Evolutionary conservation across 2,888 invertebrate genomes (phyloP), one percentile per base, ranked within the genome.

Genomic region (Macropis europaea): DNA sequence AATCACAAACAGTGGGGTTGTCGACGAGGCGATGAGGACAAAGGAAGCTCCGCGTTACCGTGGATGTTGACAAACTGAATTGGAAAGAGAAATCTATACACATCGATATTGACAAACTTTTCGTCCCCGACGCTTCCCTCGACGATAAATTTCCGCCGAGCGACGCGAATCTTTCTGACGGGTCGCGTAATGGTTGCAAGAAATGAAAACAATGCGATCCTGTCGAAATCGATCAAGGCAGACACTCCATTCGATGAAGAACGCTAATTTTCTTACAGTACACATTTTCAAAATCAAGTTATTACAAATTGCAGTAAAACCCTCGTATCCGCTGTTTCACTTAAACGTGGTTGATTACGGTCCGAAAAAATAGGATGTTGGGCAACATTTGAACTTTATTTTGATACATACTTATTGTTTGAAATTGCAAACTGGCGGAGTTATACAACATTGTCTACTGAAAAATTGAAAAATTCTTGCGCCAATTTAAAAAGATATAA

Each of bases 1-100:
- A 71, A 79, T 74, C 61, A 71, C 74, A 74, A 79, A 81, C 77
- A 79, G 74, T 74, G 80, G 71, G 81, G 74, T 81, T 74, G 62
- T 69, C 68, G 60, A 68, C 64, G 64, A 60, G 59, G 42, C 71
- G 62, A 9, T 50, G 11, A 17, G 61, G 77, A 81, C 71, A 81
- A 74, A 63, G 68, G 57, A 67, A 74, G 66, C 73, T 80, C 54
- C 24, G 50, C 43, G 63, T 53, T 56, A 45, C 42, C 52, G 63
- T 42, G 48, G 62, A 47, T 66, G 66, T 76, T 69, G 73, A 78
- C 77, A 66, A 70, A 77, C 61, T 40, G n/a, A 48, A 66, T 56
- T 36, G 64, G 47, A 68, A 60, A 61, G 56, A 28, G 73, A 61
- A 61, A 72, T 76, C 80, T 59, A 68, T 72, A 78, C 56, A 72